phyloP scores from a whole-genome alignment of 1,140 invertebrate genomes.

The Cryptotermes secundus region DNA sequence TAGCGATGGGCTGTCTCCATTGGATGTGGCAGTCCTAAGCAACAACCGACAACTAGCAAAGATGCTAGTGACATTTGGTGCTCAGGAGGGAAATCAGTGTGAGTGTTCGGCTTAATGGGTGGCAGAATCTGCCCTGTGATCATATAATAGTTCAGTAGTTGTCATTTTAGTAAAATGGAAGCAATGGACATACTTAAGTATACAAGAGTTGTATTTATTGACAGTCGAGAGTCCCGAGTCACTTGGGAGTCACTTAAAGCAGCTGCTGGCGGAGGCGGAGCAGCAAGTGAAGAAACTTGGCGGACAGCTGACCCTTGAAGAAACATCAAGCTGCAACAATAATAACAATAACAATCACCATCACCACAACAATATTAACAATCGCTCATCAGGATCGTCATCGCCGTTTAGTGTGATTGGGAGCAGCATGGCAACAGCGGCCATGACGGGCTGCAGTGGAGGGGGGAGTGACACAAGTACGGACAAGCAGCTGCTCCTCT shows the following conservation, averaged over 20 bases:
- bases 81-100: constrained; percentile 86
- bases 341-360: constrained; percentile 30
- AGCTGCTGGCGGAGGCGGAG: constrained; percentile 78
- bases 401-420: constrained; percentile 21
- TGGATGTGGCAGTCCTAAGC: constrained; percentile 88
- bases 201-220: too few species aligned
- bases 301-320: constrained; percentile 46
- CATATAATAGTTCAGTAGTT: too few species aligned
- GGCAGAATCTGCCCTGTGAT: neutral
- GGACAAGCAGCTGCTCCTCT: constrained; percentile 82
- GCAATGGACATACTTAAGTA: too few species aligned
- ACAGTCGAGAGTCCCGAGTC: constrained; percentile 69
- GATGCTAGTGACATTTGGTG: constrained; percentile 84
- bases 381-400: neutral
- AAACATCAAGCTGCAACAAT: constrained; percentile 38
- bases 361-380: constrained; percentile 7
- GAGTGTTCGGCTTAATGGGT: constrained; percentile 49
- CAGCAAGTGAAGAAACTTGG: constrained; percentile 70
- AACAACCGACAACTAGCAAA: constrained; percentile 84
- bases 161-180: neutral
- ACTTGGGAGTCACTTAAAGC: constrained; percentile 69
- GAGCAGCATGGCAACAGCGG: constrained; percentile 39
- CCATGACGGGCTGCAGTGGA: constrained; percentile 56
- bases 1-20: constrained; percentile 79
- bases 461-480: constrained; percentile 63